Base-by-base conservation (phyloP, 2,113 vertebrate species). In the Castor canadensis region DNA sequence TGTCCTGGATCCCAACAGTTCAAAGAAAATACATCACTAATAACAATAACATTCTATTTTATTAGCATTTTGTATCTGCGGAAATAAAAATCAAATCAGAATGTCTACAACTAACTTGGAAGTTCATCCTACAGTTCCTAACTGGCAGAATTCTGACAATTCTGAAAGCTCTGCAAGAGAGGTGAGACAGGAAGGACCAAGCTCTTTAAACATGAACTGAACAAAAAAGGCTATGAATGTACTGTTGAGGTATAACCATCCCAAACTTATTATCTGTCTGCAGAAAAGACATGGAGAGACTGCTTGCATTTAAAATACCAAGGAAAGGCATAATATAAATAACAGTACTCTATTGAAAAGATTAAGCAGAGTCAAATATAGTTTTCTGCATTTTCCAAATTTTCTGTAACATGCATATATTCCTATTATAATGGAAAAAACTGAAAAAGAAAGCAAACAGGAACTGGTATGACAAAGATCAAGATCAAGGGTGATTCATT, bases 311-410 rank as follows among this genome's bases (percentile, higher is more conserved):
- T 22, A 86, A 86, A 91, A 69, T 20, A 12, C 40, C 49, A 64
- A 9, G 11, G 17, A 38, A 92, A 69, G 73, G 15, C 8, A 32
- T 66, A 60, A 89, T 24, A 58, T 6, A 75, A 96, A 80, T 67
- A 62, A 88, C 0, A 92, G 49, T 19, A 13, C 19, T 83, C 43
- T 82, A 71, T 67, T 72, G n/a, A 96, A 95, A 64, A 66, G 12
- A 92, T 83, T 66, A 30, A 62, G 87, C 22, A 52, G 5, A 94
- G n/a, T 7, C 43, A 20, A 66, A 62, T 20, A 76, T 3, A 30
- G 66, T 9, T 76, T 90, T 92, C 38, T 85, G 22, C 28, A 17
- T 69, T 64, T 90, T 95, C 80, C 60, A 80, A 76, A 76, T 84
- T 54, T 94, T 73, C 47, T 76, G 13, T 71, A 30, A 47, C n/a